These are phyloP conservation scores for Rotaria magnacalcarata DNA, from an alignment of 2,888 invertebrate genomes.

Conservation along the genomic window DNA sequence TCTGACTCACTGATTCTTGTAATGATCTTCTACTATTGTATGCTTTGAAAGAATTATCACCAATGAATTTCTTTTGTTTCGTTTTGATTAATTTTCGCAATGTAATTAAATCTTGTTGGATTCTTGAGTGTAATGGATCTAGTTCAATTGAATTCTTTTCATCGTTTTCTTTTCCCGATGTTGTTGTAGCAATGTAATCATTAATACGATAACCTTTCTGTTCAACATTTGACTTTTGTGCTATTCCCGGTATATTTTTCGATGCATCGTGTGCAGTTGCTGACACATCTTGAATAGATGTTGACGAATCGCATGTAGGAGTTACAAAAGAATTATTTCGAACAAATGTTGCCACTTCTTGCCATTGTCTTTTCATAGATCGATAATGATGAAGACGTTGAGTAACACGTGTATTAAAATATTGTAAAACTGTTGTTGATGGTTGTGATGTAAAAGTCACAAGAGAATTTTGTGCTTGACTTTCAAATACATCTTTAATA, in stretches of 20 bases:
- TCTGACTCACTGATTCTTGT: neutral
- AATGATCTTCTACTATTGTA: neutral
- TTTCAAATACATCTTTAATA: neutral
- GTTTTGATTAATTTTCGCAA: conserved; percentile 3
- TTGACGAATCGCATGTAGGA: neutral
- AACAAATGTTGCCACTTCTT: neutral
- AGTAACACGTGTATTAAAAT: neutral
- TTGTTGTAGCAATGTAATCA: neutral
- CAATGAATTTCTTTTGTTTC: neutral
- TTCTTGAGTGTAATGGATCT: conserved; percentile 9
- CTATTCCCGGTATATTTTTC: too few species aligned
- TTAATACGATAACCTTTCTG: neutral
- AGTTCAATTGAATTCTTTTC: neutral
- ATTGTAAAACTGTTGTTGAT: neutral
- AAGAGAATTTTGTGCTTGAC: neutral
- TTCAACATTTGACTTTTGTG: neutral
- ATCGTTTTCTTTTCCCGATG: neutral
- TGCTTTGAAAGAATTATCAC: neutral
- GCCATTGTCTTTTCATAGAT: neutral
- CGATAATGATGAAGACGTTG: conserved; percentile 32
- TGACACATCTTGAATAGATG: too few species aligned
- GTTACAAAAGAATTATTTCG: neutral
- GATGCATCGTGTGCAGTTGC: too few species aligned
- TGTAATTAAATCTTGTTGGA: conserved; percentile 33
- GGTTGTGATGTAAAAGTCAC: neutral